These are phyloP conservation scores for Numenius phaeopus DNA, from an alignment of 2,797 vertebrate genomes.

Conservation along the genomic window DNA sequence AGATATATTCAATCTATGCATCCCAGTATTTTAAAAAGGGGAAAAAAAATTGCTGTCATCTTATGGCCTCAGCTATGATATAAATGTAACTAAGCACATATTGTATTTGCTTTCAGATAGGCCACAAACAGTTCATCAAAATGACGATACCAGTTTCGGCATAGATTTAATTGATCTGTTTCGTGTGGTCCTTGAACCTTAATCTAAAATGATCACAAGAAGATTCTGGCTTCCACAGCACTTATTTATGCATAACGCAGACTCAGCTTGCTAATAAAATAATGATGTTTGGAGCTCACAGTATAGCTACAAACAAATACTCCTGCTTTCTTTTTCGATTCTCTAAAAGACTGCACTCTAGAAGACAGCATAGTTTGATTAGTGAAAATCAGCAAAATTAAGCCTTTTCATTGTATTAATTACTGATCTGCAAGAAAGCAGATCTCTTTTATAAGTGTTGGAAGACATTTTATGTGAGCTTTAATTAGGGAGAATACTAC, in stretches of 20 bases:
- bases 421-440: background rate
- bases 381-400: background rate
- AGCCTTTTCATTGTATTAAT: background rate
- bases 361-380: background rate
- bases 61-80: background rate
- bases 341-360: background rate
- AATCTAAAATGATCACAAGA: background rate
- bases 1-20: background rate
- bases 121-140: background rate
- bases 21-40: background rate
- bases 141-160: accelerated
- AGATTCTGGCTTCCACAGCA: background rate
- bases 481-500: background rate
- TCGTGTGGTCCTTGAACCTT: background rate
- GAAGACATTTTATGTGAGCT: background rate
- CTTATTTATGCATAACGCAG: background rate
- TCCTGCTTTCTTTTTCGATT: background rate
- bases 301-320: background rate
- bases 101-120: background rate
- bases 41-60: background rate
- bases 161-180: background rate
- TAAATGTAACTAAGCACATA: background rate
- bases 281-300: background rate
- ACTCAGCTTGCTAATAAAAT: background rate
- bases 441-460: background rate